Base-by-base conservation (phyloP, 1,140 invertebrate species). In the Trissolcus basalis region DNA sequence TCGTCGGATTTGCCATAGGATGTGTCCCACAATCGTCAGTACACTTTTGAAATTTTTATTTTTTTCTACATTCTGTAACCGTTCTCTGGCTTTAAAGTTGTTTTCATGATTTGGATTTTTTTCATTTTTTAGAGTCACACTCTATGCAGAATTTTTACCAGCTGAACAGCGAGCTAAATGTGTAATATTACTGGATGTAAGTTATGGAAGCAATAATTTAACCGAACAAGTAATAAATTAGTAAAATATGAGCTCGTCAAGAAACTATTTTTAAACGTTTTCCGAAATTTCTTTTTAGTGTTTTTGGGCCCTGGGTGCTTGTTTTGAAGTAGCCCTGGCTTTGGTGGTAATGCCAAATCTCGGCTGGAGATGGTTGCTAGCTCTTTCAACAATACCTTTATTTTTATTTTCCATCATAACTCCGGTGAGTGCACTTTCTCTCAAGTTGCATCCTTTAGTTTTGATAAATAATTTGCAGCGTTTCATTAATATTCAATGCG, bases 1-100 rank as follows among this genome's bases (percentile, higher is more conserved):
- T 98, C 1, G 97, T 98, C 45, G 97, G 97, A 10, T 98, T 99
- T 91, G 96, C 96, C 15, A 97, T 98, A 84, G 97, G 97, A 70
- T 97, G 97, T 87, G 96, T 97, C 27, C 96, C 97, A 63, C 97
- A 98, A 89, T 97, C 96, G 96, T 98, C 92, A 94, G 95, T 93
- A 60, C 47, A 13, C 12, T 27, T 51, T 9, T n/a, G n/a, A n/a
- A n/a, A n/a, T n/a, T 15, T 39, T 54, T 48, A n/a, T 49, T 55
- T 13, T 44, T 6, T 44, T 11, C 6, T 43, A 11, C 12, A 13
- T 44, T 13, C 43, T 13, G 7, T 44, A 27, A 27, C n/a, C n/a
- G n/a, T 27, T 3, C 19, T 6, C 19, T 3, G 6, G 6, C 19
- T 27, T 27, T 6, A 27, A 27, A 27, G 6, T 44, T 44, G 3